Base-by-base conservation (phyloP, 2,888 invertebrate species). In the Thelaira solivaga region DNA sequence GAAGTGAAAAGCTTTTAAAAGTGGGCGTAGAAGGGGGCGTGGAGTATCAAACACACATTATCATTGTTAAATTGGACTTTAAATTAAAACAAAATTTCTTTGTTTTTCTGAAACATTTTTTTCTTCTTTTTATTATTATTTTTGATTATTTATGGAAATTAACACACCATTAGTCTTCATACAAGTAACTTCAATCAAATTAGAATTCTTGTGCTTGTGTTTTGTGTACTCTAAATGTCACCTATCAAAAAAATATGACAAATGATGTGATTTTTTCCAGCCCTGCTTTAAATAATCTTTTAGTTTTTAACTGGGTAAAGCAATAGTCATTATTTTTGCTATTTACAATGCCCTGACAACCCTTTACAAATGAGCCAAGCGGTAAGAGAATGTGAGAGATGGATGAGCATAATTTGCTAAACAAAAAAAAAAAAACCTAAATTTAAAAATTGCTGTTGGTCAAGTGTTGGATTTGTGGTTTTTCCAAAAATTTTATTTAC, bases 181-280 rank as follows among this genome's bases (percentile, higher is more conserved):
- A n/a, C n/a, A n/a, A n/a, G n/a, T n/a, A n/a, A n/a, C n/a, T 47
- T 7, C 13, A 51, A 29, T 51, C 24, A 36, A 43, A 57, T 39
- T 62, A 62, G 41, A 36, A 43, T 39, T 18, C 43, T 59, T 49
- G 55, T 65, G 47, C 41, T 62, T 36, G 61, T 69, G 53, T 65
- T n/a, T 65, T 61, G 75, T 71, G 69, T 65, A 61, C 74, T 61
- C 69, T 55, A 74, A 65, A 74, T 78, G 74, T 65, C 69, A 74
- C 47, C 47, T 74, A 65, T 65, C 31, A 55, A 24, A 74, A 71
- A 31, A n/a, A n/a, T n/a, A 69, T 78, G 69, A 78, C 61, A 64
- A 78, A 78, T 71, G 74, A 74, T 65, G 45, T 11, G 22, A 4
- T 10, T 13, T 41, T 36, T n/a, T 10, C 29, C 26, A 59, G 26